phyloP scores from a whole-genome alignment of 2,888 invertebrate species.

The Nysson spinosus region DNA sequence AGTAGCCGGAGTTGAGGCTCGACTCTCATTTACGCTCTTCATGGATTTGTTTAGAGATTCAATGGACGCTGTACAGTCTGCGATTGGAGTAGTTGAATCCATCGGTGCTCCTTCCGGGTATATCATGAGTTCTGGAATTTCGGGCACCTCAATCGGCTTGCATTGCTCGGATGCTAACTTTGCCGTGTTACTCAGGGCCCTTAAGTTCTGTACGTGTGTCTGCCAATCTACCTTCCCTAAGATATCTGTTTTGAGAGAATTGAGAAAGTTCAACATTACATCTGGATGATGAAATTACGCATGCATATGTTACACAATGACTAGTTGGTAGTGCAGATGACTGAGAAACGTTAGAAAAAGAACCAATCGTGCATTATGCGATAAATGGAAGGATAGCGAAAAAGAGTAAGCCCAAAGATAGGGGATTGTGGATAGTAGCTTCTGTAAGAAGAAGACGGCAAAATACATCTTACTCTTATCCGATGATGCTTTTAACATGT shows the following conservation, averaged over 20 bases:
- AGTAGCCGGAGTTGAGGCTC: conserved; percentile 61
- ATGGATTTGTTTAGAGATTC: conserved; percentile 24
- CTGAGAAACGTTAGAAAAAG: too few relatives aligned
- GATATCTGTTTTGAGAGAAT: conserved; percentile 57
- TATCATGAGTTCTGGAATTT: conserved; percentile 65
- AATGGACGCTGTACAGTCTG: background rate
- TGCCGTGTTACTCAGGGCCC: conserved; percentile 66
- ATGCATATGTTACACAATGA: too few relatives aligned
- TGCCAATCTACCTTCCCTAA: conserved; percentile 72
- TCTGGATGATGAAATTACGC: too few relatives aligned
- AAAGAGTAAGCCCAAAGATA: too few relatives aligned
- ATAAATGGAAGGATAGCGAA: too few relatives aligned
- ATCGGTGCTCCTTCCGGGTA: conserved; percentile 62
- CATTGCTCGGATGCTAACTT: conserved; percentile 63
- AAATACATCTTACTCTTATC: conserved; percentile 58
- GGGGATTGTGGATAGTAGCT: too few relatives aligned
- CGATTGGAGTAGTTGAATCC: background rate
- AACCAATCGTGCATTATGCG: too few relatives aligned
- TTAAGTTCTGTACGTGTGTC: conserved; percentile 69
- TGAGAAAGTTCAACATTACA: background rate
- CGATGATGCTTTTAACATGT: conserved; percentile 27
- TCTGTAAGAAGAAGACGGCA: too few relatives aligned
- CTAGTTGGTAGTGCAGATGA: too few relatives aligned
- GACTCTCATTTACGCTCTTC: conserved; percentile 10
- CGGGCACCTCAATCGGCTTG: conserved; percentile 63